These are phyloP conservation scores for Suillia variegata DNA, from an alignment of 2,888 invertebrate genomes.

Conservation along the genomic window DNA sequence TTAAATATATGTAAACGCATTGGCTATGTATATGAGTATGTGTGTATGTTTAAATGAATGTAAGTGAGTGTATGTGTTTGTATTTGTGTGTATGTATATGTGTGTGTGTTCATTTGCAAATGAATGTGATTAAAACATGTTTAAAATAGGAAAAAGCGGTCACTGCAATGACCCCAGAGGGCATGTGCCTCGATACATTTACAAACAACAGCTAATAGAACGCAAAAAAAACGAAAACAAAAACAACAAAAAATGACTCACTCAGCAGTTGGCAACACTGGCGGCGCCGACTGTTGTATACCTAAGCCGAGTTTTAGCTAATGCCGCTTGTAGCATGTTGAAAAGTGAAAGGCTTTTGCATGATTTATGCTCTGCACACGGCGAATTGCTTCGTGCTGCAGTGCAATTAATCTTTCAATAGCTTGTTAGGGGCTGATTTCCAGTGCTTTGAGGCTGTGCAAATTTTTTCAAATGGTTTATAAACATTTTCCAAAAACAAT, in stretches of 20 bases:
- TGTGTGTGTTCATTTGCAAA: not conserved
- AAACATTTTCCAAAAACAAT: not conserved
- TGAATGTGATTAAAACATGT: constrained; percentile 26
- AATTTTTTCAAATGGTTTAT: not conserved
- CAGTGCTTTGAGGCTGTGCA: not conserved
- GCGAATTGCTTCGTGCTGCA: constrained; percentile 28
- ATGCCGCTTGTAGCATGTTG: constrained; percentile 17
- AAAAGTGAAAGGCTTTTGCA: constrained; percentile 30
- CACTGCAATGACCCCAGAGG: constrained; percentile 21
- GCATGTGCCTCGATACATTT: not conserved
- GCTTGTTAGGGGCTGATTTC: not conserved
- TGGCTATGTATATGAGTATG: not conserved
- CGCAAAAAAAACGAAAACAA: not conserved
- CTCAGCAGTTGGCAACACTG: constrained; percentile 3
- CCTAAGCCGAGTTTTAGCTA: not conserved
- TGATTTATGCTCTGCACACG: constrained; percentile 26
- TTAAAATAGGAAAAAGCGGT: constrained; percentile 26
- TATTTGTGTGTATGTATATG: constrained; percentile 9
- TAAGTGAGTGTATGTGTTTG: not conserved
- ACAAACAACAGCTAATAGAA: constrained; percentile 3
- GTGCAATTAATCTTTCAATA: constrained; percentile 27
- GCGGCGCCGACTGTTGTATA: not conserved
- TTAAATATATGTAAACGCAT: not conserved
- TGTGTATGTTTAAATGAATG: too few relatives aligned
- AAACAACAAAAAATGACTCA: too few relatives aligned